Evolutionary conservation across 2,797 vertebrate genomes (phyloP).

Genomic region (Anguilla megastoma): DNA sequence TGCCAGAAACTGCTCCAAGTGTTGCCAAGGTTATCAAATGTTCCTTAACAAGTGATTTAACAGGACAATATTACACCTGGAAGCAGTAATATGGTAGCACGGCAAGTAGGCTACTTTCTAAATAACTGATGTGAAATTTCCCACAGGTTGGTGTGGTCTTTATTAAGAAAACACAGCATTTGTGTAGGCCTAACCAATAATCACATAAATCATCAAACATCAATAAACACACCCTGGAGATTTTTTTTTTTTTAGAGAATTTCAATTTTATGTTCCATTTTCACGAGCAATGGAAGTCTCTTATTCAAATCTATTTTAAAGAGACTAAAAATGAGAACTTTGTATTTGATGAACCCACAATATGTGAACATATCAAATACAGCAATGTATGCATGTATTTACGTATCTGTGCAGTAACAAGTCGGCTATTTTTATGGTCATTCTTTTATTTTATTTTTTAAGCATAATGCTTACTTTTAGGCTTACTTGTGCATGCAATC

Average conservation of each 20-base stretch:
- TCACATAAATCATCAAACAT: neutral
- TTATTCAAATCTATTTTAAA: neutral
- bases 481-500: too few species aligned
- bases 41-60: slow-evolving; percentile 43
- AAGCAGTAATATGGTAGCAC: slow-evolving; percentile 33
- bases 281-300: neutral
- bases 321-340: neutral
- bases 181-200: neutral
- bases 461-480: neutral
- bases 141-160: too few species aligned
- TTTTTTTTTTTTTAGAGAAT: neutral
- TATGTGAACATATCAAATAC: neutral
- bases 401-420: neutral
- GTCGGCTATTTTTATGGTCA: neutral
- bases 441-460: neutral
- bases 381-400: neutral
- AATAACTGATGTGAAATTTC: too few species aligned
- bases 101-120: neutral
- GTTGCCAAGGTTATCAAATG: slow-evolving; percentile 44
- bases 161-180: neutral
- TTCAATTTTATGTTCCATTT: neutral
- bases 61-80: slow-evolving; percentile 29
- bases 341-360: neutral
- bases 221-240: neutral
- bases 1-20: slow-evolving; percentile 26